phyloP scores from a whole-genome alignment of 2,113 vertebrate species.

The Motacilla tschutschensis region DNA sequence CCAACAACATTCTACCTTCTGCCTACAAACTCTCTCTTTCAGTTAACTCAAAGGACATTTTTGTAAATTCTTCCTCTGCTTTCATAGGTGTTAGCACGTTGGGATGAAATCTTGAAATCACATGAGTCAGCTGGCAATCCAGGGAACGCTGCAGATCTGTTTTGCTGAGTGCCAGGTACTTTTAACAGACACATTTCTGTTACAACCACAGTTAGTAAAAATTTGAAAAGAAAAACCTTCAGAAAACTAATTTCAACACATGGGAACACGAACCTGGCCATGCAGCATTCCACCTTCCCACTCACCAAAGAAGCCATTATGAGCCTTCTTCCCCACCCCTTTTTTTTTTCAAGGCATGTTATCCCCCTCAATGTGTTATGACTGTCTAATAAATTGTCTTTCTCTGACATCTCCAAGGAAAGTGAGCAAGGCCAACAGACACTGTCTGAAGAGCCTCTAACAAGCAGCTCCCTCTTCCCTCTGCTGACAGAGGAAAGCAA shows the following conservation, averaged over 20 bases:
- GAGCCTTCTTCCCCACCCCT: neutral
- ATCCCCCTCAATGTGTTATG: neutral
- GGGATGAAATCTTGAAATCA: neutral
- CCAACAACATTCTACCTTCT: neutral
- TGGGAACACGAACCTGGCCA: rapidly evolving
- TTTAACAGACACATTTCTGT: neutral
- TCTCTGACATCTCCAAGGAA: neutral
- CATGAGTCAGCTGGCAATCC: neutral
- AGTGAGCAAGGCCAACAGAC: neutral
- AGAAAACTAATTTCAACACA: neutral
- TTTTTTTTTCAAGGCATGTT: neutral
- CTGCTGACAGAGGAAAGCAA: neutral
- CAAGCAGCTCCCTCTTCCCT: neutral
- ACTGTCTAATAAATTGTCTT: neutral
- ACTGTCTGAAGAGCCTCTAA: neutral
- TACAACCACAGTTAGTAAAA: neutral
- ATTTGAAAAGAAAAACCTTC: neutral
- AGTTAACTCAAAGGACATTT: neutral
- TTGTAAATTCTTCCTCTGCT: neutral
- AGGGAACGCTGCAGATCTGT: neutral
- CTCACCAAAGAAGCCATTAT: neutral
- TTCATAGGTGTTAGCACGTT: neutral
- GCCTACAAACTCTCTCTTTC: neutral
- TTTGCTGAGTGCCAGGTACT: neutral
- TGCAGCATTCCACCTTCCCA: neutral